Evolutionary conservation across 2,797 vertebrate genomes (phyloP).

Genomic region (Tiaroga cobitis): DNA sequence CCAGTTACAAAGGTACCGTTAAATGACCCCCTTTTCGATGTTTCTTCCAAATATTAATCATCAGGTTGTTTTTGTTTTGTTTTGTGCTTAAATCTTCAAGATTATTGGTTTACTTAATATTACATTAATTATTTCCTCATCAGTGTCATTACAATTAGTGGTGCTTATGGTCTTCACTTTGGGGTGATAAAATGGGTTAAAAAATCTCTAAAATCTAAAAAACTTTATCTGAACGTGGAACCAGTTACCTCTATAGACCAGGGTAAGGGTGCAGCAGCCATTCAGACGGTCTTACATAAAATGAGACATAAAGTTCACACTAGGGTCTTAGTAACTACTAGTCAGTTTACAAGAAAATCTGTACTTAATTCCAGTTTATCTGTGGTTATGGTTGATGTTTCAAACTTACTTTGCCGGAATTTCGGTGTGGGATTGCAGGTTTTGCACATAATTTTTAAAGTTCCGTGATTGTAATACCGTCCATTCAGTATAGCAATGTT

Average conservation of each 20-base stretch:
- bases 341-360: background rate
- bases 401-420: background rate
- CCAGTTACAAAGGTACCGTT: constrained; percentile 91
- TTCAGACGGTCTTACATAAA: background rate
- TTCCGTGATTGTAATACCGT: too few relatives aligned
- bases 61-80: background rate
- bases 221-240: background rate
- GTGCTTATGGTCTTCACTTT: background rate
- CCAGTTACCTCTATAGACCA: background rate
- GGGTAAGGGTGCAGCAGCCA: background rate
- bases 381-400: background rate
- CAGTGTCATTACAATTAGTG: background rate
- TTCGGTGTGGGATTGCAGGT: background rate
- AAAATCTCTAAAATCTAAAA: background rate
- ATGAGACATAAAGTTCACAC: background rate
- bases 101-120: background rate
- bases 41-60: background rate
- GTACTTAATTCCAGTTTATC: background rate
- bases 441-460: too few relatives aligned
- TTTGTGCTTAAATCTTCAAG: background rate
- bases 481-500: too few relatives aligned
- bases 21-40: constrained; percentile 20
- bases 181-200: background rate
- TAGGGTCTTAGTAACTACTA: background rate
- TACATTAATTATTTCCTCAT: background rate